phyloP scores from a whole-genome alignment of 1,140 invertebrate genomes.

The Brachionus koreanus region DNA sequence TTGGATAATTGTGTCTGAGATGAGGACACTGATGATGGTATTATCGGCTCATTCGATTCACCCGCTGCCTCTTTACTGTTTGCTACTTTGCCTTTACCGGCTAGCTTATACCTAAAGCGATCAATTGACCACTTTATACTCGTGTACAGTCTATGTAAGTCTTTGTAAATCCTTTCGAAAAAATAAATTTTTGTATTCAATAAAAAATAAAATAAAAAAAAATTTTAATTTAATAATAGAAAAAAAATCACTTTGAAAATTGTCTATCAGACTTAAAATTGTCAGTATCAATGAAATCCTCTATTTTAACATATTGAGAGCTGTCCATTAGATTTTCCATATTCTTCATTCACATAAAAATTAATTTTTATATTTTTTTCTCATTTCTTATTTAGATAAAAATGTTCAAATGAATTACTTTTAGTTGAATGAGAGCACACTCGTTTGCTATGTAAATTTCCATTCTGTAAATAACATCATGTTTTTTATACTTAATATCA shows the following conservation, averaged over 20 bases:
- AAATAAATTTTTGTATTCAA: neutral
- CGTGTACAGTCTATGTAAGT: neutral
- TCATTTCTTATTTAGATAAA: neutral
- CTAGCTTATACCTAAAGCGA: neutral
- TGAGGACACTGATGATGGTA: neutral
- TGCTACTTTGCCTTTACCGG: neutral
- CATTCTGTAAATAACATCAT: neutral
- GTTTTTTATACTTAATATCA: slow-evolving; percentile 14
- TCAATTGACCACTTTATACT: slow-evolving; percentile 31
- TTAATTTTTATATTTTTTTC: neutral
- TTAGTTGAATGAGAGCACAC: neutral
- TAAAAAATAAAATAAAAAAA: too few relatives aligned
- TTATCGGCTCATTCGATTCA: neutral
- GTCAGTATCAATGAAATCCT: neutral
- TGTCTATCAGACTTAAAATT: neutral
- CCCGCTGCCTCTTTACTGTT: neutral
- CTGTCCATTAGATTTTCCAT: neutral
- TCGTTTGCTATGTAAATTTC: neutral
- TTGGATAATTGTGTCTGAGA: neutral
- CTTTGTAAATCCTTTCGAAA: neutral
- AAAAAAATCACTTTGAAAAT: neutral
- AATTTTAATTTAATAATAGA: too few relatives aligned
- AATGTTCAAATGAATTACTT: too few relatives aligned
- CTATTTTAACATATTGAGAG: slow-evolving; percentile 13
- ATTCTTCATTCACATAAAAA: neutral